Evolutionary conservation across 1,140 invertebrate species (phyloP).

Genomic region (Drosophila grimshawi): DNA sequence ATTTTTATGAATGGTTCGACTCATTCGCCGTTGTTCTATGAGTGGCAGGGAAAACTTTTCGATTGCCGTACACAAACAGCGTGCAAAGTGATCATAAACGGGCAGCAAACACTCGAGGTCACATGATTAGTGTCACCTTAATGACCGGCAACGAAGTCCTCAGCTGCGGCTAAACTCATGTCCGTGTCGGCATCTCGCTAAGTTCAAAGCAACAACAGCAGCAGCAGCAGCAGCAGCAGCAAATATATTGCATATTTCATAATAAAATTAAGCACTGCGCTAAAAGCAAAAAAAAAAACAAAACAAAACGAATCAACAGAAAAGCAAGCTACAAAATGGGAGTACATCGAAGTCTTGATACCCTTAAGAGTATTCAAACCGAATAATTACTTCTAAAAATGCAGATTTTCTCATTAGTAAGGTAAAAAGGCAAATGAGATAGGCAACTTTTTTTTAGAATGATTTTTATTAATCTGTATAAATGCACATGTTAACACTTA

Average conservation of each 20-base stretch:
- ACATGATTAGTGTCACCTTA: slow-evolving; percentile 78
- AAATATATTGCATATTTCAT: slow-evolving; percentile 36
- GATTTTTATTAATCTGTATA: too few relatives aligned
- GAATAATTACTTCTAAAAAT: too few relatives aligned
- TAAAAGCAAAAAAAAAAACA: slow-evolving; percentile 13
- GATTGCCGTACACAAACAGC: slow-evolving; percentile 63
- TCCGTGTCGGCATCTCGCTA: slow-evolving; percentile 32
- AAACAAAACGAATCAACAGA: background rate
- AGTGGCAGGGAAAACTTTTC: slow-evolving; percentile 59
- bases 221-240: background rate
- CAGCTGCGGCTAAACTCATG: slow-evolving; percentile 8
- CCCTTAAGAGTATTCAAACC: background rate
- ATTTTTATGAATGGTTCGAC: slow-evolving; percentile 75
- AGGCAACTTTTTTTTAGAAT: too few relatives aligned
- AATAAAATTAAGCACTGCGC: slow-evolving; percentile 17
- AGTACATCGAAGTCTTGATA: slow-evolving; percentile 6
- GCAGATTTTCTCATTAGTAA: too few relatives aligned
- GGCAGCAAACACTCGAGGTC: slow-evolving; percentile 71
- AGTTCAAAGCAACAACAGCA: slow-evolving; percentile 46
- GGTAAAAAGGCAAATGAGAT: too few relatives aligned
- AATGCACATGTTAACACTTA: too few relatives aligned
- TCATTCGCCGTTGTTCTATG: slow-evolving; percentile 43
- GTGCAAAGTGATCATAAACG: slow-evolving; percentile 71
- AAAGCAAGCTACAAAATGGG: background rate
- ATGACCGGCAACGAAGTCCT: slow-evolving; percentile 28